Conservation (phyloP, 2,113 vertebrate genomes). For the Mugil cephalus region DNA sequence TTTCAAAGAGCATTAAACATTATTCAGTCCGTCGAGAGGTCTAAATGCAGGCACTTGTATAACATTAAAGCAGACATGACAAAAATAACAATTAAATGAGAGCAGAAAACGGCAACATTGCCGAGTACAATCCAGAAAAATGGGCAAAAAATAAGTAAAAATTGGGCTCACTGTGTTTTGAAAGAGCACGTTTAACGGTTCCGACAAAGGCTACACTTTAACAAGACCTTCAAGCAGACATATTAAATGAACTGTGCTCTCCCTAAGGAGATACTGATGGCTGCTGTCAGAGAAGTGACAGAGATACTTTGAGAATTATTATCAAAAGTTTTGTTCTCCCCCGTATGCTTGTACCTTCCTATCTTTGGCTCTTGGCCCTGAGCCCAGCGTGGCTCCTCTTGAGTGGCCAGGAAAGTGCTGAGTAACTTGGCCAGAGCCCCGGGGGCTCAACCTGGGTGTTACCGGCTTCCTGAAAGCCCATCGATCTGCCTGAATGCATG, state of each 20-base stretch:
- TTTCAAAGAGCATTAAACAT: not conserved
- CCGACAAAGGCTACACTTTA: conserved; percentile 20
- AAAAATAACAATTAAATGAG: not conserved
- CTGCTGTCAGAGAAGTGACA: conserved; percentile 47
- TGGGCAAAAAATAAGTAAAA: too few species aligned
- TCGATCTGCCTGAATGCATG: conserved; percentile 60
- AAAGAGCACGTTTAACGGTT: conserved; percentile 9
- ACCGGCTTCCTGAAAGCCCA: conserved; percentile 62
- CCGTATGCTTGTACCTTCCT: conserved; percentile 26
- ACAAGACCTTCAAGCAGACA: conserved; percentile 30
- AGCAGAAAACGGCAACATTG: not conserved
- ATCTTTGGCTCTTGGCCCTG: conserved; percentile 45
- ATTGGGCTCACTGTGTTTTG: not conserved
- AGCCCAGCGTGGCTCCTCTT: conserved; percentile 56
- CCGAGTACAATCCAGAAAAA: not conserved
- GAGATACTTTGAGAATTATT: conserved; percentile 37
- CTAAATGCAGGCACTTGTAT: not conserved
- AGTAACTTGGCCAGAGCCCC: conserved; percentile 62
- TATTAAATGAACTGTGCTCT: conserved; percentile 39
- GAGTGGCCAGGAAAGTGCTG: conserved; percentile 68
- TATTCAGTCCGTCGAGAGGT: not conserved
- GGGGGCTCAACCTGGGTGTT: conserved; percentile 63
- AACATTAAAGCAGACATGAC: not conserved
- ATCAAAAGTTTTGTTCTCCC: conserved; percentile 58
- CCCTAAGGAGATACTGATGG: conserved; percentile 46